These are phyloP conservation scores for Apostichopus japonicus DNA, from an alignment of 35 echinoderm and acorn worm genomes.

Conservation along the genomic window DNA sequence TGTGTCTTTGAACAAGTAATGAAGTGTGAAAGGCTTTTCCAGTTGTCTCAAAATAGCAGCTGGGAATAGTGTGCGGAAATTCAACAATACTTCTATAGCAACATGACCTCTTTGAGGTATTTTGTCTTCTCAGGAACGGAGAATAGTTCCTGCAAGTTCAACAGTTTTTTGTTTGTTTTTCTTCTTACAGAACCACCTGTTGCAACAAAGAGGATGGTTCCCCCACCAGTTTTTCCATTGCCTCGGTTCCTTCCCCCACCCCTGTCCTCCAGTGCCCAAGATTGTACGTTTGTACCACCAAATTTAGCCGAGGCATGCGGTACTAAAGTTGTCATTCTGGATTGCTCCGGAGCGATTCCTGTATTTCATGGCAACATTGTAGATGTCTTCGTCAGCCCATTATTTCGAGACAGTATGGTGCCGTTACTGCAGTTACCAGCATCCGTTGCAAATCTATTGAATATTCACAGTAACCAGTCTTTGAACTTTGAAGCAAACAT, in stretches of 20 bases:
- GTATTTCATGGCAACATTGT: conserved; percentile 87
- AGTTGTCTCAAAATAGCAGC: no score
- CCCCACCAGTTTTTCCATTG: conserved; percentile 69
- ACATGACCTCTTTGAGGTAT: no score
- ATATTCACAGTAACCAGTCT: conserved; percentile 52
- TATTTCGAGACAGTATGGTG: conserved; percentile 85
- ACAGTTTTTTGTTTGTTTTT: no score
- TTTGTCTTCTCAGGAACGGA: background rate
- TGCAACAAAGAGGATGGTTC: conserved; percentile 40
- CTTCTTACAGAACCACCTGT: conserved; percentile 8
- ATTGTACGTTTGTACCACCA: conserved; percentile 80
- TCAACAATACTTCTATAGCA: no score
- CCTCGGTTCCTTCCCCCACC: conserved; percentile 87
- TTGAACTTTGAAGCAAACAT: conserved; percentile 93
- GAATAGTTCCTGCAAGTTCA: no score
- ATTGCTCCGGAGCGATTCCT: conserved; percentile 81
- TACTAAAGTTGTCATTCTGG: conserved; percentile 80
- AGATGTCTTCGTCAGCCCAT: conserved; percentile 79
- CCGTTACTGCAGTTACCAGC: conserved; percentile 72
- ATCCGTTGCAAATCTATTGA: conserved; percentile 63
- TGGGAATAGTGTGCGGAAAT: no score
- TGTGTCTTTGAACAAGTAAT: no score
- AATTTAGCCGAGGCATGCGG: conserved; percentile 74
- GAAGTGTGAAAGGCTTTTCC: no score
- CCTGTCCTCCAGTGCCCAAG: conserved; percentile 63